These are phyloP conservation scores for Sebastes jordani DNA, from an alignment of 2,797 vertebrate genomes.

Conservation along the genomic window DNA sequence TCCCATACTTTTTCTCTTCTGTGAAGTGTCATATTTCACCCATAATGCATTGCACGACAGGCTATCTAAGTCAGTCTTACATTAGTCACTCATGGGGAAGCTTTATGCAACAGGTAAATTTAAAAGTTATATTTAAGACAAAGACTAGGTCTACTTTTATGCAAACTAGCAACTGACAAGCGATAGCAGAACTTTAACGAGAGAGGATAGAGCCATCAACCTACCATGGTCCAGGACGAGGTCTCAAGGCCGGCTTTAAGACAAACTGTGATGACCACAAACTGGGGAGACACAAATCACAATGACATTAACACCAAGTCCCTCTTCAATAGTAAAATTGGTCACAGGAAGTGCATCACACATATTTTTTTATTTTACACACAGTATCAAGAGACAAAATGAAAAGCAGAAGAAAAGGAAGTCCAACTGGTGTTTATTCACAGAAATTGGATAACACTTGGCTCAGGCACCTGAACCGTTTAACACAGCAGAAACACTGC, in stretches of 20 bases:
- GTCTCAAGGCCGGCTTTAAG: constrained; percentile 98
- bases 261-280: constrained; percentile 99
- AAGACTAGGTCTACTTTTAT: no score
- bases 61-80: no score
- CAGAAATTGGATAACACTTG: constrained; percentile 36
- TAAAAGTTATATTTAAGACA: no score
- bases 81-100: no score
- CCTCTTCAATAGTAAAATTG: neutral
- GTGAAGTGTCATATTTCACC: no score
- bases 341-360: neutral
- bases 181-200: constrained; percentile 19
- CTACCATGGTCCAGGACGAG: constrained; percentile 97
- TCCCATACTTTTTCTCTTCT: no score
- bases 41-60: no score
- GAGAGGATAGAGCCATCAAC: constrained; percentile 54
- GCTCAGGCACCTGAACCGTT: constrained; percentile 26
- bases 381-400: constrained; percentile 1
- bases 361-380: neutral
- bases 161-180: neutral
- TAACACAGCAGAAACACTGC: constrained; percentile 17
- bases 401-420: constrained; percentile 4
- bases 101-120: no score
- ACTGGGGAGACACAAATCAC: constrained; percentile 82
- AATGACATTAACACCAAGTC: constrained; percentile 11
- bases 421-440: constrained; percentile 15